Base-by-base conservation (phyloP, 2,113 vertebrate genomes). In the Labeo catla region DNA sequence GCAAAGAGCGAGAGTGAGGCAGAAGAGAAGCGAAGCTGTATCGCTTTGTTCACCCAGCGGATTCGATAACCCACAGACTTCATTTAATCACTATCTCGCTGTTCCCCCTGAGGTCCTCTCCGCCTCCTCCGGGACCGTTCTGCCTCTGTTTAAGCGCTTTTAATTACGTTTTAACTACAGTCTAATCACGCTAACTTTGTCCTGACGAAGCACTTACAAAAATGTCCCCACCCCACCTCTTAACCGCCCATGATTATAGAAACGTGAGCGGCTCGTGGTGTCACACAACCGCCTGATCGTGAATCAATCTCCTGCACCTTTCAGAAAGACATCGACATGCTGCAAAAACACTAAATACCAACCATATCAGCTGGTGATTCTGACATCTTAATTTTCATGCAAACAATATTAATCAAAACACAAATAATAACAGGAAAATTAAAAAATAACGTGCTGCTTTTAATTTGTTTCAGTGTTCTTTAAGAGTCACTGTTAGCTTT, bases 21-120 rank as follows among this genome's bases (percentile, higher is more conserved):
- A 68, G 65, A 81, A 78, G 52, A 39, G 80, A 84, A 80, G 77
- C 87, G 43, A 76, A 87, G 77, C 77, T 4, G 36, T 63, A 80
- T 89, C 77, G 74, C 88, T 88, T 90, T 88, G 88, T 90, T 91
- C 88, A 76, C 81, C 76, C 83, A 90, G 89, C 89, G 87, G 89
- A 91, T 91, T 94, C 91, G 93, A 91, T 92, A 92, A 90, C 90
- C 68, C 89, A 83, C 90, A 88, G 90, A 91, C 92, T 90, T 92
- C 91, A 93, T 93, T 94, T 94, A 95, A 95, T 94, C 94, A 93
- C 90, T 87, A 87, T 89, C 86, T 87, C 47, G 72, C 77, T 76
- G 61, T 68, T 59, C 84, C 28, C 76, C 88, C 76, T 47, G 13
- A 87, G 76, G 84, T 86, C 87, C 68, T 86, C 84, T 76, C 87